Evolutionary conservation across 2,888 invertebrate genomes (phyloP).

Genomic region (Gibbula magus): DNA sequence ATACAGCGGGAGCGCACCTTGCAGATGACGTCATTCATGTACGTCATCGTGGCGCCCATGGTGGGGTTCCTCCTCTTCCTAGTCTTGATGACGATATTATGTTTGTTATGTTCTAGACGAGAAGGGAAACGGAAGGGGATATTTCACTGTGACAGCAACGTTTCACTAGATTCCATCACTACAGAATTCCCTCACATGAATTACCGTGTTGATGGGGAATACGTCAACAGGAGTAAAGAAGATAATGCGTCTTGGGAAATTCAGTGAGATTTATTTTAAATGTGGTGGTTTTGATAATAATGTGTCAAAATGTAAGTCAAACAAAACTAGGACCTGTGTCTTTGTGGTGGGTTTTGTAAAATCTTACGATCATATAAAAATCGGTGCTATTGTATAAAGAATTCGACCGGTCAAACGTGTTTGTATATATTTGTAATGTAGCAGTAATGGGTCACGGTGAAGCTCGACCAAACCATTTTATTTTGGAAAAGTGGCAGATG

Average conservation of each 20-base stretch:
- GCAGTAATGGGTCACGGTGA: too few species aligned
- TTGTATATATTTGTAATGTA: too few species aligned
- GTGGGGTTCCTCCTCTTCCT: constrained; percentile 29
- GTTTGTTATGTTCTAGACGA: constrained; percentile 23
- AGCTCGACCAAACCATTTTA: too few species aligned
- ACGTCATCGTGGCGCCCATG: constrained; percentile 29
- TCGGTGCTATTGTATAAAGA: too few species aligned
- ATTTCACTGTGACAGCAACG: not conserved
- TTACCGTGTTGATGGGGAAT: constrained; percentile 34
- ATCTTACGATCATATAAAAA: too few species aligned
- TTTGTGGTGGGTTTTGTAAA: too few species aligned
- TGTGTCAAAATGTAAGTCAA: too few species aligned
- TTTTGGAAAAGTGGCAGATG: too few species aligned
- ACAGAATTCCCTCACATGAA: constrained; percentile 29
- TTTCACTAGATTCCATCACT: constrained; percentile 12
- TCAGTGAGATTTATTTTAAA: too few species aligned
- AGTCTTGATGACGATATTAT: constrained; percentile 15
- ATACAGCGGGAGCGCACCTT: constrained; percentile 24
- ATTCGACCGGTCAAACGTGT: too few species aligned
- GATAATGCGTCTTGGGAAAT: constrained; percentile 28
- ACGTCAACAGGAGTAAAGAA: constrained; percentile 21
- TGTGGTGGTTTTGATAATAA: too few species aligned
- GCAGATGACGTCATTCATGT: constrained; percentile 25
- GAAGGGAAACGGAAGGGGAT: not conserved
- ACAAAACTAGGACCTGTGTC: too few species aligned